Percentiles rank a stretch among this genome's conserved stretches.
Evolutionary conservation across 2,888 invertebrate genomes (phyloP).

Genomic region (Sipha maydis): DNA sequence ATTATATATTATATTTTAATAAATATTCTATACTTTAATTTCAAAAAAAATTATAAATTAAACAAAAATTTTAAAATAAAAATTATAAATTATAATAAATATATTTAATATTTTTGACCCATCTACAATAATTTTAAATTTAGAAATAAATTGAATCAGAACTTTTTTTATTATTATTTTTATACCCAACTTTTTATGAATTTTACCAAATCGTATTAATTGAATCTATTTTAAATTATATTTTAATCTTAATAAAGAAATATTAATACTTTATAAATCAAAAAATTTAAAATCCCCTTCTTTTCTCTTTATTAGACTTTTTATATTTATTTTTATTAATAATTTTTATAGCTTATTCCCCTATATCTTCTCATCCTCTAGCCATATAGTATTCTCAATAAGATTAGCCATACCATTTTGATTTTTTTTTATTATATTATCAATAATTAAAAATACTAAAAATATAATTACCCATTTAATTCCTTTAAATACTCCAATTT

Average conservation of each 20-base stretch:
- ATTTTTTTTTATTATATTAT: not conserved
- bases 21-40: not conserved
- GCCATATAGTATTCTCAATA: slow-evolving; percentile 12
- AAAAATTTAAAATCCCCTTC: not conserved
- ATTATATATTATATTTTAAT: not conserved
- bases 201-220: too few relatives aligned
- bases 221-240: too few relatives aligned
- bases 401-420: not conserved
- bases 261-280: too few relatives aligned
- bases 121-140: not conserved
- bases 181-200: too few relatives aligned
- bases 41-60: not conserved
- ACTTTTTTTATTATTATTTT: too few relatives aligned
- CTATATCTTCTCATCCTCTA: slow-evolving; percentile 3
- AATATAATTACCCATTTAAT: too few relatives aligned
- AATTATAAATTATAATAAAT: not conserved
- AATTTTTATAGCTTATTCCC: not conserved
- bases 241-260: too few relatives aligned
- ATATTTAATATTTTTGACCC: not conserved
- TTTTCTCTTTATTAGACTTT: not conserved
- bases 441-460: not conserved
- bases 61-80: not conserved
- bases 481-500: slow-evolving; percentile 24
- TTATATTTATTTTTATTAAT: slow-evolving; percentile 8
- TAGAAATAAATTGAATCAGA: too few relatives aligned